phyloP scores from a whole-genome alignment of 2,113 vertebrate species.

The Monopterus albus region DNA sequence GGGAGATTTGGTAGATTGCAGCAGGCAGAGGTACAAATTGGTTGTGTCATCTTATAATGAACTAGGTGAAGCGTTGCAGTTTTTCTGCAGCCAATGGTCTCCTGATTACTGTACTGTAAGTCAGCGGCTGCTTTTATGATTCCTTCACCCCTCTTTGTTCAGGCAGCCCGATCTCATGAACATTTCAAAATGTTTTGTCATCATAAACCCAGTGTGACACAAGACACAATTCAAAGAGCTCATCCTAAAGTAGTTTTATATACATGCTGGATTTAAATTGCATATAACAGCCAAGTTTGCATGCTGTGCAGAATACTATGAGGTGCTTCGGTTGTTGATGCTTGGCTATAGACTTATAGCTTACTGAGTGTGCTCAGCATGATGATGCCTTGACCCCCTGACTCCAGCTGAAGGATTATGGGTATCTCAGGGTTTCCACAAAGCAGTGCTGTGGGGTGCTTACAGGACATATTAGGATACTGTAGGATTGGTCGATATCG shows the following conservation, averaged over 20 bases:
- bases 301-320: constrained; percentile 37
- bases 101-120: constrained; percentile 81
- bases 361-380: constrained; percentile 71
- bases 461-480: constrained; percentile 67
- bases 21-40: constrained; percentile 84
- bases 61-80: constrained; percentile 83
- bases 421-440: constrained; percentile 75
- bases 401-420: constrained; percentile 69
- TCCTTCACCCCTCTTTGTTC: constrained; percentile 64
- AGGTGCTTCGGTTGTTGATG: constrained; percentile 35
- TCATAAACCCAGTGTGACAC: constrained; percentile 16
- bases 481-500: constrained; percentile 53
- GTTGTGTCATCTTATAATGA: constrained; percentile 87
- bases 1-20: constrained; percentile 86
- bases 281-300: constrained; percentile 7
- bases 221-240: constrained; percentile 5
- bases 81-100: constrained; percentile 81
- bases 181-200: constrained; percentile 48
- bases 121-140: constrained; percentile 62
- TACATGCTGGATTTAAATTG: constrained; percentile 26
- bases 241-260: constrained; percentile 7
- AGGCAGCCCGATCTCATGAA: constrained; percentile 36
- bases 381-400: constrained; percentile 65
- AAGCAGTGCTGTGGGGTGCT: constrained; percentile 72
- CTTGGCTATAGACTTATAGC: constrained; percentile 39